These are phyloP conservation scores for Spinus olivaceus DNA, from an alignment of 2,797 vertebrate genomes.

Conservation along the genomic window DNA sequence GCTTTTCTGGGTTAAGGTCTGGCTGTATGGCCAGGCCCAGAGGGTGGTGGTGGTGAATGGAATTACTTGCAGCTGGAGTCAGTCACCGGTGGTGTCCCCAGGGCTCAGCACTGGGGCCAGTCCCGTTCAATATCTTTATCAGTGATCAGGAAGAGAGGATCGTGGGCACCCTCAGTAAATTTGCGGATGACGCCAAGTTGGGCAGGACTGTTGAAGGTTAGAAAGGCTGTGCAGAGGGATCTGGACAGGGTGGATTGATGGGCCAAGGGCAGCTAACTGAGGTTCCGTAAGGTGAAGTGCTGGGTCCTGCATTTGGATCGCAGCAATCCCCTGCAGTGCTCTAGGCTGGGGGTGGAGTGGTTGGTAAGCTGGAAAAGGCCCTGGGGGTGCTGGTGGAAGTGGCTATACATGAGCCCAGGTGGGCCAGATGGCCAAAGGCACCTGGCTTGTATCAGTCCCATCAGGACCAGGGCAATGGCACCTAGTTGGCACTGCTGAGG, in stretches of 20 bases:
- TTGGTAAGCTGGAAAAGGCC: background rate
- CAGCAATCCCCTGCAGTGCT: background rate
- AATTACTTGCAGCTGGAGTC: background rate
- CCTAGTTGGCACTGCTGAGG: background rate
- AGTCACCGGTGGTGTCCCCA: background rate
- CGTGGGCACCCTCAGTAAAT: background rate
- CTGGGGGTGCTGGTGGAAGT: background rate
- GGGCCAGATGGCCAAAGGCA: background rate
- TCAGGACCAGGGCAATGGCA: background rate
- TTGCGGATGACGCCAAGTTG: accelerated
- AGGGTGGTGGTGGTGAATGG: background rate
- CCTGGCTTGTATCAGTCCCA: too few species aligned
- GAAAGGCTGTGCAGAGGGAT: background rate
- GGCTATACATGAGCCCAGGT: background rate
- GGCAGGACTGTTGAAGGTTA: background rate
- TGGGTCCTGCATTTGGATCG: background rate
- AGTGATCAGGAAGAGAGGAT: background rate
- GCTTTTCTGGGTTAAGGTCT: background rate
- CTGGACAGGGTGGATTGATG: background rate
- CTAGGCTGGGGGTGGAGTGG: background rate
- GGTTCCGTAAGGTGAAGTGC: background rate
- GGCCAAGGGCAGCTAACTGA: background rate
- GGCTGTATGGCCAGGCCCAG: background rate
- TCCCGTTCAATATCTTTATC: background rate
- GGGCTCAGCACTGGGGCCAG: background rate